Conservation (phyloP, 1,140 invertebrate genomes). For the Gryon sp. region DNA sequence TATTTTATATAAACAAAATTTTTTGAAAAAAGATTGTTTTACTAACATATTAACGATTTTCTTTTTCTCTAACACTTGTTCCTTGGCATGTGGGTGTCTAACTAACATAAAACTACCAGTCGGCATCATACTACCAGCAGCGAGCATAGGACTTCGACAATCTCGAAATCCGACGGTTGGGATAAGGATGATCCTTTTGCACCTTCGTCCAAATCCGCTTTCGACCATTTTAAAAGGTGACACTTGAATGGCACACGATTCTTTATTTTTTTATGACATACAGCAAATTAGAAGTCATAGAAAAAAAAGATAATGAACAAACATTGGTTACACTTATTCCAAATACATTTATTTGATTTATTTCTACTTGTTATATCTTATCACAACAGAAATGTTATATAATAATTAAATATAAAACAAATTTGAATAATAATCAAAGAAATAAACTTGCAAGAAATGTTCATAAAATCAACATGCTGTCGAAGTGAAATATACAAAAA, state of each 20-base stretch:
- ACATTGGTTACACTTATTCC: background rate
- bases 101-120: conserved; percentile 69
- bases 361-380: no score
- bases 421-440: no score
- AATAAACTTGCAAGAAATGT: no score
- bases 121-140: conserved; percentile 77
- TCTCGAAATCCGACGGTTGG: conserved; percentile 76
- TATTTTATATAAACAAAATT: conserved; percentile 3
- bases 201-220: conserved; percentile 73
- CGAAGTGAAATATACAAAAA: no score
- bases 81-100: conserved; percentile 75
- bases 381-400: no score
- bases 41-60: conserved; percentile 58
- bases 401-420: no score
- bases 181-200: conserved; percentile 72
- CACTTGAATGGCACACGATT: conserved; percentile 41
- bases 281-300: no score
- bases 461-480: no score
- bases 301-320: no score
- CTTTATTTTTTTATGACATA: no score
- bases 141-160: conserved; percentile 78
- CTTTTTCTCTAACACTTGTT: conserved; percentile 64
- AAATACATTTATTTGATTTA: no score
- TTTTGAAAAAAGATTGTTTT: no score
- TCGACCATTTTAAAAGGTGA: conserved; percentile 80